Evolutionary conservation across 2,113 vertebrate species (phyloP).

Genomic region (Panthera leo): DNA sequence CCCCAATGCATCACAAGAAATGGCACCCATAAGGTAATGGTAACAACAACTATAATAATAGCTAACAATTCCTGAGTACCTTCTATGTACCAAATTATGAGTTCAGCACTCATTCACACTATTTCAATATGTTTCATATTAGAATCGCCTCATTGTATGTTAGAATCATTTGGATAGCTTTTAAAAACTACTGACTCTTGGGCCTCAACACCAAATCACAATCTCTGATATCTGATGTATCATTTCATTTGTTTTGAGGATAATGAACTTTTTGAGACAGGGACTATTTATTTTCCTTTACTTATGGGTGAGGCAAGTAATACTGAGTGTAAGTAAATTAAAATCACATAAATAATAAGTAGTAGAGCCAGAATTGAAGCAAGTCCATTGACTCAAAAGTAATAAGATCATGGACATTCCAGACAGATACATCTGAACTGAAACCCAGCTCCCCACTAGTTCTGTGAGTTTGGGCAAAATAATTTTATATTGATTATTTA

Average conservation of each 20-base stretch:
- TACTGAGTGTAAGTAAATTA: neutral
- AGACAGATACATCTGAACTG: neutral
- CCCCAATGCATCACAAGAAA: neutral
- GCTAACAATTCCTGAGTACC: constrained; percentile 22
- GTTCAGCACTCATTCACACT: neutral
- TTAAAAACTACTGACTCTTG: neutral
- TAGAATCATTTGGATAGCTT: neutral
- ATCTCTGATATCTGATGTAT: neutral
- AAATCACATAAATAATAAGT: neutral
- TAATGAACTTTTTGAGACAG: neutral
- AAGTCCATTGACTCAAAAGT: neutral
- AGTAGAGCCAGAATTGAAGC: neutral
- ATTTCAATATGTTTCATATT: neutral
- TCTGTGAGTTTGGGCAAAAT: neutral
- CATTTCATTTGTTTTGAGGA: neutral
- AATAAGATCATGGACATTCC: neutral
- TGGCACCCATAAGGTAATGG: neutral
- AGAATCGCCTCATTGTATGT: neutral
- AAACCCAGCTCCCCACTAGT: neutral
- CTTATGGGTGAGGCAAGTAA: neutral
- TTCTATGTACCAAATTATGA: neutral
- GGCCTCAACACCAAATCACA: neutral
- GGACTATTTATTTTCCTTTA: neutral
- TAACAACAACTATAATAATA: neutral
- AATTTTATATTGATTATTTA: neutral